These are phyloP conservation scores for Pentalonia nigronervosa DNA, from an alignment of 1,140 invertebrate species.

Conservation along the genomic window DNA sequence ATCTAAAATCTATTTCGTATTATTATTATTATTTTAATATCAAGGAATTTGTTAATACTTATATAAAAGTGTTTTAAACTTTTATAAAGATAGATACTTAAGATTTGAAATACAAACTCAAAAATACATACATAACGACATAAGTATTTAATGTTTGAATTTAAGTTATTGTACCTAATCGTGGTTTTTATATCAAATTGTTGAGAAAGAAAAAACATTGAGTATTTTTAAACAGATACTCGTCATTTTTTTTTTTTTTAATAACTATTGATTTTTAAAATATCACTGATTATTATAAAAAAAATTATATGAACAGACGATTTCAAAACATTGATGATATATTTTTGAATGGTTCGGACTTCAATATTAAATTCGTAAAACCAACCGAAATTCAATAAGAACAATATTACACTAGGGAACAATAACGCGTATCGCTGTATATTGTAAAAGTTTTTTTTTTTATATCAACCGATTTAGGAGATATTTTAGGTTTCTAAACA, in stretches of 20 bases:
- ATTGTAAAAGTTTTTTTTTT: conserved; percentile 3
- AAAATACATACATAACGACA: neutral
- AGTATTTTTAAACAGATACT: neutral
- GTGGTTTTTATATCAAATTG: neutral
- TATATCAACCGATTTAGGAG: neutral
- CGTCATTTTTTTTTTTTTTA: neutral
- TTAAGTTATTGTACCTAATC: neutral
- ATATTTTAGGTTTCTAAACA: neutral
- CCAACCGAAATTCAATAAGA: conserved; percentile 18
- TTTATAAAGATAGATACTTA: conserved; percentile 12
- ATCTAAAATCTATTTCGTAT: neutral
- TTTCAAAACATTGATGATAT: neutral
- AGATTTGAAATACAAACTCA: neutral
- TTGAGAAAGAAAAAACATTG: neutral
- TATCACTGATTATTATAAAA: neutral
- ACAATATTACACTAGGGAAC: conserved; percentile 25
- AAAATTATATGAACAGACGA: neutral
- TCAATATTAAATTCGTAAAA: neutral
- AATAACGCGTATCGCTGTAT: neutral
- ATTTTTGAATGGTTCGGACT: neutral
- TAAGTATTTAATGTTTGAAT: neutral
- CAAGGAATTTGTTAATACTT: neutral
- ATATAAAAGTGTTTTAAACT: conserved; percentile 1
- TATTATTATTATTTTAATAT: neutral
- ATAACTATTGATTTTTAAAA: neutral